These are phyloP conservation scores for Pseudorasbora parva DNA, from an alignment of 2,113 vertebrate species.

Conservation along the genomic window DNA sequence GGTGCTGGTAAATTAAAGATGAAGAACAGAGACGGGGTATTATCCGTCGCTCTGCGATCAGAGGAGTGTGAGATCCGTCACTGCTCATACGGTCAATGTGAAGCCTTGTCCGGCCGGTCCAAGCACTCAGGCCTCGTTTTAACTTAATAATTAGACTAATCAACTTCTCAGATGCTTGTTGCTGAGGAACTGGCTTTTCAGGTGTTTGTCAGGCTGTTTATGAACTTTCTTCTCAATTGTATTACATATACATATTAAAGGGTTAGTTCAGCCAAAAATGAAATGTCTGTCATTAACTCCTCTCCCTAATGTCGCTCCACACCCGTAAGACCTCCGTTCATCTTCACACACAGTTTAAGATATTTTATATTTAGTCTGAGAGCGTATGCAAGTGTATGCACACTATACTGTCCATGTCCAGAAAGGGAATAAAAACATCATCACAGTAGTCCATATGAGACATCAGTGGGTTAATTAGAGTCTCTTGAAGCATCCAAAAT, in stretches of 20 bases:
- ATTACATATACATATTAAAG: neutral
- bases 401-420: too few relatives aligned
- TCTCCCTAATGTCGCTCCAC: too few relatives aligned
- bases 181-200: slow-evolving; percentile 64
- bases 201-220: slow-evolving; percentile 38
- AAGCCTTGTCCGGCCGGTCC: slow-evolving; percentile 27
- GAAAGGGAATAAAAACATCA: too few relatives aligned
- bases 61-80: neutral
- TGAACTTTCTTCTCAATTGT: slow-evolving; percentile 23
- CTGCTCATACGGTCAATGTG: neutral
- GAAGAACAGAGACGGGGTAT: slow-evolving; percentile 64
- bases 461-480: too few relatives aligned
- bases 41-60: slow-evolving; percentile 23
- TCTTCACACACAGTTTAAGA: too few relatives aligned
- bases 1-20: slow-evolving; percentile 72
- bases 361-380: too few relatives aligned
- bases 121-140: slow-evolving; percentile 35
- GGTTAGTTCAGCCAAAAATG: too few relatives aligned
- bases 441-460: too few relatives aligned
- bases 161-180: slow-evolving; percentile 62
- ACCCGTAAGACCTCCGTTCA: too few relatives aligned
- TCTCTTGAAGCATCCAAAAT: too few relatives aligned
- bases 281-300: too few relatives aligned
- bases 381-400: too few relatives aligned
- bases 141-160: slow-evolving; percentile 54